phyloP scores from a whole-genome alignment of 2,113 vertebrate species.

The Triplophysa dalaica region DNA sequence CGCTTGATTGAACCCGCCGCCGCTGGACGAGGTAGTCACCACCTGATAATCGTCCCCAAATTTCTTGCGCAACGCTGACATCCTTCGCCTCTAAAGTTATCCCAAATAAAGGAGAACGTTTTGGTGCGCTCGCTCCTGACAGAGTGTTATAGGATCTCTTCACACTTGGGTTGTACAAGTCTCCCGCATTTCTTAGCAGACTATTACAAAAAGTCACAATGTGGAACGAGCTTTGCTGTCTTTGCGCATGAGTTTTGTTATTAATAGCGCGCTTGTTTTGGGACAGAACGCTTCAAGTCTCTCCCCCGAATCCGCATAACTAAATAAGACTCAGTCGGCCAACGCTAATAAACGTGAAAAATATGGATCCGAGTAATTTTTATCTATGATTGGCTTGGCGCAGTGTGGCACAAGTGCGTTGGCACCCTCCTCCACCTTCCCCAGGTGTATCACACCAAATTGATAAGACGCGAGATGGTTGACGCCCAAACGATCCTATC shows the following conservation, averaged over 20 bases:
- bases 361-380: constrained; percentile 24
- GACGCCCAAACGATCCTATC: constrained; percentile 27
- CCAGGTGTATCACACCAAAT: constrained; percentile 33
- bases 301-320: constrained; percentile 17
- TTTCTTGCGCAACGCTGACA: constrained; percentile 87
- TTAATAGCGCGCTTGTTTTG: constrained; percentile 31
- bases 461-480: constrained; percentile 17
- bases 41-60: constrained; percentile 89
- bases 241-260: neutral
- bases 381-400: constrained; percentile 34
- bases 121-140: constrained; percentile 2
- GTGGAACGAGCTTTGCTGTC: neutral
- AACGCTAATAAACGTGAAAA: neutral
- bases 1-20: constrained; percentile 75
- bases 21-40: constrained; percentile 85
- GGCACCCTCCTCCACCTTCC: constrained; percentile 17
- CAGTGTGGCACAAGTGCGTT: constrained; percentile 25
- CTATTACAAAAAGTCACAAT: constrained; percentile 33
- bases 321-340: neutral
- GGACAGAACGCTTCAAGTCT: constrained; percentile 33
- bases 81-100: constrained; percentile 61
- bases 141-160: constrained; percentile 17
- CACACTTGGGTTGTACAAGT: constrained; percentile 2
- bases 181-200: constrained; percentile 42
- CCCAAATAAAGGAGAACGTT: constrained; percentile 1